Conservation (phyloP, 2,797 vertebrate species). For the Rhabdomys pumilio region DNA sequence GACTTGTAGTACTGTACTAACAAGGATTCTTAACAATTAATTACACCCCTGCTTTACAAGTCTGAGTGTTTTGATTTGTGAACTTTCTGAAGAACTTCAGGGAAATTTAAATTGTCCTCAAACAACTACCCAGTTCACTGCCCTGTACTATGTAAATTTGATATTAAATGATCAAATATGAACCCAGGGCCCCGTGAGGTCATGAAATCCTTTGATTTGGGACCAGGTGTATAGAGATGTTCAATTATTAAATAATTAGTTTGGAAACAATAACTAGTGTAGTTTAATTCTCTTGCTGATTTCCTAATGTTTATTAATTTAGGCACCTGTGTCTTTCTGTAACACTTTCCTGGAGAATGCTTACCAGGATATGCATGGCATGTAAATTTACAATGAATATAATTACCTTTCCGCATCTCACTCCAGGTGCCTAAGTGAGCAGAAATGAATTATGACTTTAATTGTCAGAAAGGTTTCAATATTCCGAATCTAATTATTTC, state of each 20-base stretch:
- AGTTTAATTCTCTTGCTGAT: conserved; percentile 90
- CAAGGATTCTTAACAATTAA: conserved; percentile 84
- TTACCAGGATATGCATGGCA: conserved; percentile 84
- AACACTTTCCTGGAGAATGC: conserved; percentile 88
- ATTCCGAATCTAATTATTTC: conserved; percentile 85
- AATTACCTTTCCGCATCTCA: conserved; percentile 86
- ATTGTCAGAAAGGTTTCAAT: conserved; percentile 87
- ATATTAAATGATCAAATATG: conserved; percentile 85
- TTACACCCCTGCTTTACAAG: conserved; percentile 78
- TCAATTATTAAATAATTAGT: conserved; percentile 92
- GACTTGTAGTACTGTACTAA: conserved; percentile 61
- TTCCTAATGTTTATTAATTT: conserved; percentile 94
- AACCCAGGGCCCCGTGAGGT: conserved; percentile 84
- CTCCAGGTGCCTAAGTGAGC: conserved; percentile 87
- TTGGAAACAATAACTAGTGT: conserved; percentile 92
- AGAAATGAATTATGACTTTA: conserved; percentile 88
- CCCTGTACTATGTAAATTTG: conserved; percentile 81
- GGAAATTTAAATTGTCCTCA: conserved; percentile 83
- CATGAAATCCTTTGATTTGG: conserved; percentile 88
- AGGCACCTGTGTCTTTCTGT: conserved; percentile 90
- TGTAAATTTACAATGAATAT: conserved; percentile 88
- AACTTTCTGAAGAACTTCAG: conserved; percentile 84
- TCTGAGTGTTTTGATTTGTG: conserved; percentile 81
- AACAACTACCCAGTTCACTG: conserved; percentile 77
- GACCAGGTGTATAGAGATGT: conserved; percentile 90